Percentiles rank a stretch among this genome's conserved stretches.
These are phyloP conservation scores for Dendroctonus valens DNA, from an alignment of 1,140 invertebrate genomes.

Conservation along the genomic window DNA sequence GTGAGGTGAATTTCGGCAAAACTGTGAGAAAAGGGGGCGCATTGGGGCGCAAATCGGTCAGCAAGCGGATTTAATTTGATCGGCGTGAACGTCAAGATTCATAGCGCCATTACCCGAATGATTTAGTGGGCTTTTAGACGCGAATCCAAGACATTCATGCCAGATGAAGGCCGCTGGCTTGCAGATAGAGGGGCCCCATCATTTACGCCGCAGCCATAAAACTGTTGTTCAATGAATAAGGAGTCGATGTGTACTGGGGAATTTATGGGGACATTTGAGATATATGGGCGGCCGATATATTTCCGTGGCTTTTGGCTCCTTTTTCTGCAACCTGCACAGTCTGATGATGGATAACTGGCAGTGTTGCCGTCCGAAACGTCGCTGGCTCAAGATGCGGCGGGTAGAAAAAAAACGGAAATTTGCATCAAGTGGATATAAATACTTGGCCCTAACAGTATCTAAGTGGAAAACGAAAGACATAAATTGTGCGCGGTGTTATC, in stretches of 20 bases:
- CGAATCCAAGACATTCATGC: conserved; percentile 33
- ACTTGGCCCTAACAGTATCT: too few relatives aligned
- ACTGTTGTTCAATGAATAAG: conserved; percentile 35
- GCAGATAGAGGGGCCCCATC: conserved; percentile 30
- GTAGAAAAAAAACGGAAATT: too few relatives aligned
- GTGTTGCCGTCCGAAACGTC: too few relatives aligned
- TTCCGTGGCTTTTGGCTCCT: conserved; percentile 22
- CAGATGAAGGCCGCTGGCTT: conserved; percentile 31
- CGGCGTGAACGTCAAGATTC: conserved; percentile 52
- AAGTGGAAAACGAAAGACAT: too few relatives aligned
- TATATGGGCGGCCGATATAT: conserved; percentile 29
- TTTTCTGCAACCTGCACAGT: too few relatives aligned
- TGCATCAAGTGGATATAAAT: too few relatives aligned
- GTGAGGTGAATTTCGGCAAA: too few relatives aligned
- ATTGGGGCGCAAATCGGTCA: too few relatives aligned
- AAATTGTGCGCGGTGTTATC: too few relatives aligned
- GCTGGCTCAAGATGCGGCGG: too few relatives aligned
- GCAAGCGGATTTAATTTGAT: conserved; percentile 51
- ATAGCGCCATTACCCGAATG: conserved; percentile 52
- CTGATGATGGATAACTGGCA: too few relatives aligned
- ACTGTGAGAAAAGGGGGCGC: too few relatives aligned
- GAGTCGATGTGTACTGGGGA: conserved; percentile 29
- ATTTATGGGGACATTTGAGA: conserved; percentile 27
- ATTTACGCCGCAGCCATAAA: conserved; percentile 31
- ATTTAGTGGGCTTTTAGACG: conserved; percentile 52